phyloP scores from a whole-genome alignment of 2,113 vertebrate species.

The Aphelocoma coerulescens region DNA sequence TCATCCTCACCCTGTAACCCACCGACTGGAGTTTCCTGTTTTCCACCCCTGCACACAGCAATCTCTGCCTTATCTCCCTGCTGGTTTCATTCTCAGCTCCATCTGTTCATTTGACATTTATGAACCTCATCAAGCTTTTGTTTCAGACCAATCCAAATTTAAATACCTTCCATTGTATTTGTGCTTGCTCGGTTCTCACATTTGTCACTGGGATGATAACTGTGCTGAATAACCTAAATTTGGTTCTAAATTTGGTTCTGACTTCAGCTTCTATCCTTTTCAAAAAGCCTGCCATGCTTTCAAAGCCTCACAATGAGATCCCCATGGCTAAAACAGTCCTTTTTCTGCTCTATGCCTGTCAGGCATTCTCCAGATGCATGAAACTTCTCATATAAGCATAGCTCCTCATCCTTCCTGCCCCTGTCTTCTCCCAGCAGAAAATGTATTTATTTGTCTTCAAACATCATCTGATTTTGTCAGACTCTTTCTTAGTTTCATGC shows the following conservation, averaged over 20 bases:
- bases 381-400: background rate
- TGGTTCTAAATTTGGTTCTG: conserved; percentile 13
- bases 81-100: conserved; percentile 60
- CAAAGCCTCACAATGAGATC: background rate
- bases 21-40: conserved; percentile 65
- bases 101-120: conserved; percentile 70
- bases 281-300: background rate
- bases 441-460: background rate
- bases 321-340: background rate
- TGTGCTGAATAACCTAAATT: background rate
- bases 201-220: conserved; percentile 29
- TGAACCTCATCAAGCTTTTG: conserved; percentile 65
- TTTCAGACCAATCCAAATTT: conserved; percentile 66
- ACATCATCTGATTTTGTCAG: background rate
- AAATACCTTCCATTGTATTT: conserved; percentile 64
- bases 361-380: background rate
- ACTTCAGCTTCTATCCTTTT: background rate
- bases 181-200: conserved; percentile 21
- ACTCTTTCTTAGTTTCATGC: background rate
- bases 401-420: background rate
- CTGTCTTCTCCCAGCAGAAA: background rate
- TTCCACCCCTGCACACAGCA: conserved; percentile 55
- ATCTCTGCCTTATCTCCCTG: conserved; percentile 57
- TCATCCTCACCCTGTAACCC: background rate
- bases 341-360: background rate